A percentile compares a stretch with the other conserved stretches of the same genome.
Evolutionary conservation across 2,888 invertebrate genomes (phyloP).

Genomic region (Ophioninae sp.): DNA sequence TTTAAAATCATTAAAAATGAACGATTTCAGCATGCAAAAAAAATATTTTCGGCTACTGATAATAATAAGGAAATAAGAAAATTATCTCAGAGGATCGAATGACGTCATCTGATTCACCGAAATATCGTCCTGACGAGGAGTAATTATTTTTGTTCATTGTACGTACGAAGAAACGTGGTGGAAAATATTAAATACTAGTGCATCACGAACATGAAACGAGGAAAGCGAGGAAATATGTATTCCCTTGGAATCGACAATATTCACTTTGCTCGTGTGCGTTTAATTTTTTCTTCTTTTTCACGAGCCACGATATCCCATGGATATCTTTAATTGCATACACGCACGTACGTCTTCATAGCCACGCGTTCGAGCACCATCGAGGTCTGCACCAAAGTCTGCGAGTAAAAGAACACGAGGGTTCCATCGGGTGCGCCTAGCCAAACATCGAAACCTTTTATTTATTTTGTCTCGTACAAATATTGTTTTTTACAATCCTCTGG

Average conservation of each 20-base stretch:
- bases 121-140: no score
- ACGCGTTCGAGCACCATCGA: background rate
- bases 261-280: background rate
- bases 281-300: background rate
- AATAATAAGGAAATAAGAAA: no score
- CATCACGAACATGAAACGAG: background rate
- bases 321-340: background rate
- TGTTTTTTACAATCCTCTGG: slow-evolving; percentile 43
- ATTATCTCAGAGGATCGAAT: no score
- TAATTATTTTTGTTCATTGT: background rate
- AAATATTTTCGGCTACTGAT: no score
- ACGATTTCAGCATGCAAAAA: no score
- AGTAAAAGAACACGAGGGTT: slow-evolving; percentile 35
- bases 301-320: slow-evolving; percentile 1
- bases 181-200: background rate
- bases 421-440: slow-evolving; percentile 52
- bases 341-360: background rate
- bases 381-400: slow-evolving; percentile 18
- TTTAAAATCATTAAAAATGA: no score
- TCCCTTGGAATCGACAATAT: background rate
- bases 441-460: slow-evolving; percentile 45
- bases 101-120: no score
- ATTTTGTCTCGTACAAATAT: slow-evolving; percentile 48
- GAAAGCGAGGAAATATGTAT: background rate
- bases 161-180: background rate